Base-by-base conservation (phyloP, 2,888 invertebrate genomes). In the Cheilosia soror region DNA sequence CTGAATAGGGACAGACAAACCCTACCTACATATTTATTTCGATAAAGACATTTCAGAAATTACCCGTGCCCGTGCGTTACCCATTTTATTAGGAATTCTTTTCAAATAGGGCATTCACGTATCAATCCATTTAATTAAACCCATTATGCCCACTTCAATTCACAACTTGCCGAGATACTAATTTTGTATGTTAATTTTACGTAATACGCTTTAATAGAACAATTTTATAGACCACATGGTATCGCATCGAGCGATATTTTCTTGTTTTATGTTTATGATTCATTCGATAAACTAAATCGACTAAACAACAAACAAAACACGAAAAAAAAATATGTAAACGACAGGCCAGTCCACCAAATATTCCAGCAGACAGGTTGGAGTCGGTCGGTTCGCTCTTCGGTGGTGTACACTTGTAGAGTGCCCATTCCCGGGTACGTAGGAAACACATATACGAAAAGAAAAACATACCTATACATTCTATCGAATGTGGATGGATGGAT, bases 281-380 rank as follows among this genome's bases (percentile, higher is more conserved):
- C 77, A 77, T 77, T 69, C 55, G 33, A 57, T 62, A 71, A 69
- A 76, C 33, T 60, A 66, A 77, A 77, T 77, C 68, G 27, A 44
- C 60, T 55, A 47, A 78, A 71, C 37, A 63, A 65, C 44, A 69
- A 69, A 79, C 37, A 63, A 53, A 81, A 69, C 15, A 9, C 13
- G 15, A 66, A 58, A 53, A n/a, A 63, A 62, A 42, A 58, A 53
- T 9, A 81, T 62, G 11, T n/a, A 20, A 76, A 42, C 66, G 55
- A 58, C 68, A 49, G 58, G 55, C 68, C 68, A 81, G 49, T 82
- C 15, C 76, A 66, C 49, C 72, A 31, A 81, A 77, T 85, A 72
- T 81, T 81, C 53, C 57, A 68, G 72, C 85, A 85, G 85, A 85
- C 85, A 85, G 77, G 81, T 81, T 85, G 85, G 85, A 85, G 85